Conservation (phyloP, 53 echinoderm and acorn worm genomes). For the Pentamera pediparva region DNA sequence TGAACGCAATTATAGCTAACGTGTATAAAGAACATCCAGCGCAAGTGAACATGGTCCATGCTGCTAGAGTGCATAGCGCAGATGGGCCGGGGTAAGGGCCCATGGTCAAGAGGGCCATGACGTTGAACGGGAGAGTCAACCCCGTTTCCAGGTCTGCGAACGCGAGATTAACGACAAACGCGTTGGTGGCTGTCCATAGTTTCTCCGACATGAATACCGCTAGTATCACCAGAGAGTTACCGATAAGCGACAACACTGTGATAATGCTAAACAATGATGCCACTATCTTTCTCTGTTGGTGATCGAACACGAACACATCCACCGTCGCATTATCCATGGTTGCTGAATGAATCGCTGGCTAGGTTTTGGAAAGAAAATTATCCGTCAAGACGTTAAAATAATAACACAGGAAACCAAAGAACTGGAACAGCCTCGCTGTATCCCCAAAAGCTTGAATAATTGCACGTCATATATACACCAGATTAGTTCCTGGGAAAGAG, state of each 20-base stretch:
- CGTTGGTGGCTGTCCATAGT: conserved; percentile 56
- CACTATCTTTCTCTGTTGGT: conserved; percentile 50
- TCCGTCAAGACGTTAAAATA: not conserved
- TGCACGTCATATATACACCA: too few relatives aligned
- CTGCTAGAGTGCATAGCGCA: conserved; percentile 29
- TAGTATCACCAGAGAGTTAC: conserved; percentile 55
- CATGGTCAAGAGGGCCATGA: conserved; percentile 33
- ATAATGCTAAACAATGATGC: conserved; percentile 37
- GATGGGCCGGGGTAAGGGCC: conserved; percentile 13
- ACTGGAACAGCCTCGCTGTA: too few relatives aligned
- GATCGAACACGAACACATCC: conserved; percentile 3
- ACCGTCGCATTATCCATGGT: conserved; percentile 7
- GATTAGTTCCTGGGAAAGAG: too few relatives aligned
- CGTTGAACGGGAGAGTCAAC: conserved; percentile 35
- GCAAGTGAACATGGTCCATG: conserved; percentile 33
- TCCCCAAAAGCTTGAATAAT: too few relatives aligned
- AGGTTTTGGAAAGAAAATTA: not conserved
- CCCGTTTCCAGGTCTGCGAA: conserved; percentile 52
- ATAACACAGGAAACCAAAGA: not conserved
- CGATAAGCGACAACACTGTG: conserved; percentile 31
- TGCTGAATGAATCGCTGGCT: not conserved
- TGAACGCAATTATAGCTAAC: conserved; percentile 42
- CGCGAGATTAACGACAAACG: conserved; percentile 55
- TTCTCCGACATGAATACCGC: conserved; percentile 53
- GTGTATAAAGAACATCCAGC: conserved; percentile 45